phyloP scores from a whole-genome alignment of 1,140 invertebrate genomes.

The Doryteuthis pealeii region DNA sequence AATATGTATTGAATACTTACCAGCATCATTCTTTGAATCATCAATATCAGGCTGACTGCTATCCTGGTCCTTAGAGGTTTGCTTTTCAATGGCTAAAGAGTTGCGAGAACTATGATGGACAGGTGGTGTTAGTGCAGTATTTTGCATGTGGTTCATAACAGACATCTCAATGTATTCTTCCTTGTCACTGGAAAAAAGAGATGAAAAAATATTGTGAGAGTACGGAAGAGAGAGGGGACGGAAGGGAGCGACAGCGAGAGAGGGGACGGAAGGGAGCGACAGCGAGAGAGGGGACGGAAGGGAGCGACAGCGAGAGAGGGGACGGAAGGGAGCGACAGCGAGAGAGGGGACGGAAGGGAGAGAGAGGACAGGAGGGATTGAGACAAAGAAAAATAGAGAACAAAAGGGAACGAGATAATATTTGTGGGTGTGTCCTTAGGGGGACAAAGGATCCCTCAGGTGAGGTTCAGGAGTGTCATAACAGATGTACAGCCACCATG shows the following conservation, averaged over 20 bases:
- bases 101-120: conserved; percentile 67
- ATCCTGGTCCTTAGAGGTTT: not conserved
- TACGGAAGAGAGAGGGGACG: too few relatives aligned
- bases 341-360: too few relatives aligned
- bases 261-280: too few relatives aligned
- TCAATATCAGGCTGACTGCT: not conserved
- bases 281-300: not conserved
- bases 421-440: too few relatives aligned
- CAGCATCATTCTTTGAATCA: conserved; percentile 1
- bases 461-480: too few relatives aligned
- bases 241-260: too few relatives aligned
- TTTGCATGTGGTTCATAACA: conserved; percentile 65
- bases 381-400: too few relatives aligned
- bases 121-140: conserved; percentile 59
- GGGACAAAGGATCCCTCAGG: too few relatives aligned
- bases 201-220: not conserved
- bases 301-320: not conserved
- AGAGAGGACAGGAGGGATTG: too few relatives aligned
- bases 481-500: too few relatives aligned
- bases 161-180: conserved; percentile 81
- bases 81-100: conserved; percentile 58
- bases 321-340: not conserved
- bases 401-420: too few relatives aligned
- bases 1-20: not conserved
- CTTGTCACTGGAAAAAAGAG: not conserved